Evolutionary conservation across 2,797 vertebrate species (phyloP).

Genomic region (Clarias laeviceps): DNA sequence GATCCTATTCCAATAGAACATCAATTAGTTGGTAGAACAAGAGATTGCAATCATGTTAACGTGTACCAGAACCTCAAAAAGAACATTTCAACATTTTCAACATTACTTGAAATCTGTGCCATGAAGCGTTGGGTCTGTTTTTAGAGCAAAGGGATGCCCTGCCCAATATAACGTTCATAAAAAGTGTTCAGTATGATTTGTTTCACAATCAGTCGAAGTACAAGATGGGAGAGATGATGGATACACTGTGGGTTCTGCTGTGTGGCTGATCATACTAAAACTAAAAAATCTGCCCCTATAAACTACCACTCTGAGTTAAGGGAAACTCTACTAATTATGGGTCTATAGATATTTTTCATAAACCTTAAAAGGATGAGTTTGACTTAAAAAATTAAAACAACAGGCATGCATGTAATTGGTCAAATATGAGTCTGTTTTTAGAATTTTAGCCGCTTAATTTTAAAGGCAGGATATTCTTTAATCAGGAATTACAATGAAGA

Average conservation of each 20-base stretch:
- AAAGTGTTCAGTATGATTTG: slow-evolving; percentile 2
- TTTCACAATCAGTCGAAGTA: background rate
- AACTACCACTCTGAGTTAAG: background rate
- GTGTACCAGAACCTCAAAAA: background rate
- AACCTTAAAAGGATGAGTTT: background rate
- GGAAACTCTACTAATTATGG: background rate
- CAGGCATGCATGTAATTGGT: background rate
- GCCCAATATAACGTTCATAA: background rate
- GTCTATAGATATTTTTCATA: background rate
- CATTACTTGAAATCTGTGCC: background rate
- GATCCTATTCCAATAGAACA: background rate
- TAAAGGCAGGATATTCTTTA: background rate
- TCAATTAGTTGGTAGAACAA: background rate
- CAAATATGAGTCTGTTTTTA: background rate
- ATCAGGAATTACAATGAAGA: background rate
- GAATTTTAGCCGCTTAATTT: background rate
- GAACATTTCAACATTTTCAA: background rate
- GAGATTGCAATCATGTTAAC: background rate
- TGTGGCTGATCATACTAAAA: background rate
- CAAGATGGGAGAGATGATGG: background rate
- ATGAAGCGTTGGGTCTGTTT: background rate
- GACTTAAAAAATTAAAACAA: background rate
- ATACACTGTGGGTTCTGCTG: background rate
- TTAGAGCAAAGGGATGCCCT: background rate
- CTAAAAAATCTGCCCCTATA: background rate